Percentiles rank a stretch among this genome's conserved stretches.
These are phyloP conservation scores for Muschampia plurimacula DNA, from an alignment of 2,888 invertebrate genomes.

Conservation along the genomic window DNA sequence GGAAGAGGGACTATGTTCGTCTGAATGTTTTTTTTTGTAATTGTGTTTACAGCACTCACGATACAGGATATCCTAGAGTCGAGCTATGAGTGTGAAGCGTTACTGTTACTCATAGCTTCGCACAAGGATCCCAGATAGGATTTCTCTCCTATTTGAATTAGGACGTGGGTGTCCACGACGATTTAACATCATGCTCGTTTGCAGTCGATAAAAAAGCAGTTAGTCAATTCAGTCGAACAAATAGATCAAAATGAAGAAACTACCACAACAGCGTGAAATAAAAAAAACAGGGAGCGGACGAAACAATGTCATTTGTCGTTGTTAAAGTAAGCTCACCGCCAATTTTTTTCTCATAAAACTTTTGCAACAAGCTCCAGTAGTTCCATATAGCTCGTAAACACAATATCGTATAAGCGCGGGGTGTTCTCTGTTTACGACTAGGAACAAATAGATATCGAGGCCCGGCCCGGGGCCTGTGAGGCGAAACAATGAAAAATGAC, in stretches of 20 bases:
- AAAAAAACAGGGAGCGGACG: background rate
- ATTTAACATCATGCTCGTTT: no score
- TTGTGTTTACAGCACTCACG: no score
- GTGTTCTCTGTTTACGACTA: slow-evolving; percentile 62
- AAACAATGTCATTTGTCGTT: slow-evolving; percentile 19
- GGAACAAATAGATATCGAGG: slow-evolving; percentile 54
- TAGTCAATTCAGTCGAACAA: background rate
- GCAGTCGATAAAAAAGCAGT: no score
- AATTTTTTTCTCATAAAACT: slow-evolving; percentile 50
- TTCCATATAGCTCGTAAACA: slow-evolving; percentile 59
- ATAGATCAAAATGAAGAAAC: background rate
- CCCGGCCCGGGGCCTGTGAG: slow-evolving; percentile 50
- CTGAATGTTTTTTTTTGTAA: no score
- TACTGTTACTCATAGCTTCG: no score
- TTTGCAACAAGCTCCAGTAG: slow-evolving; percentile 48
- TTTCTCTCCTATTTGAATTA: no score
- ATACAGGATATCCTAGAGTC: no score
- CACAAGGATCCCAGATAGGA: no score
- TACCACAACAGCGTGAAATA: background rate
- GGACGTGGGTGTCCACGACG: no score
- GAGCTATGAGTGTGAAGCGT: no score
- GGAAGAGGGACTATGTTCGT: no score
- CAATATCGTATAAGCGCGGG: slow-evolving; percentile 56
- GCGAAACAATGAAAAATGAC: slow-evolving; percentile 84
- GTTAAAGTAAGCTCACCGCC: slow-evolving; percentile 38